Base-by-base conservation (phyloP, 1,140 invertebrate genomes). In the Diachasma alloeum region DNA sequence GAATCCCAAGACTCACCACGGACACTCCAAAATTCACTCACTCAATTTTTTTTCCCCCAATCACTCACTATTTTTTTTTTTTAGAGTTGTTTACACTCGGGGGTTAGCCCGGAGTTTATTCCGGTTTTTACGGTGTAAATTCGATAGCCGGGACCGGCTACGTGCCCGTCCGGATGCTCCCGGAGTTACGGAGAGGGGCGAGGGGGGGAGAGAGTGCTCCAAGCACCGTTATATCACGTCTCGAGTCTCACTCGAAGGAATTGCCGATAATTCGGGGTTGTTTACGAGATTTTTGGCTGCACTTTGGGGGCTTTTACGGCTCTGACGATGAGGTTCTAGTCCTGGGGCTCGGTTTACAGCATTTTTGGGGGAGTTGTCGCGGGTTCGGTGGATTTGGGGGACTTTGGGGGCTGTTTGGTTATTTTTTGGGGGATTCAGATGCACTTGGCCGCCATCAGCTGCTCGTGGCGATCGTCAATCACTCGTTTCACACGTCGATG, bases 211-310 rank as follows among this genome's bases (percentile, higher is more conserved):
- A 17, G 59, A 78, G 67, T 59, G 78, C 44, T 72, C 63, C 59
- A 79, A 81, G 77, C 83, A 83, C 83, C 83, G 83, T 85, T 85
- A 84, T 82, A 82, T 84, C 83, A 85, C 82, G 81, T 74, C 74
- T 80, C 72, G 75, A 56, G 70, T 59, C 13, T 15, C 59, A 63
- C 59, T 26, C 72, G 42, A 76, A 63, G 70, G 69, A 56, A 31
- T 53, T 19, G 4, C 15, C 15, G 48, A 53, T 53, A 17, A 17
- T 53, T 53, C 9, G 39, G 42, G 66, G 70, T 73, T 70, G 66
- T 82, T 69, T 37, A 48, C 70, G 31, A 69, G 56, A 72, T 67
- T 36, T 74, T 59, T 79, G 9, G 5, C 24, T 67, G 36, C 15
- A 24, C 63, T 26, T 70, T 70, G 68, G 19, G 13, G 17, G 15